Conservation (phyloP, 2,113 vertebrate species). For the Alethe diademata region DNA sequence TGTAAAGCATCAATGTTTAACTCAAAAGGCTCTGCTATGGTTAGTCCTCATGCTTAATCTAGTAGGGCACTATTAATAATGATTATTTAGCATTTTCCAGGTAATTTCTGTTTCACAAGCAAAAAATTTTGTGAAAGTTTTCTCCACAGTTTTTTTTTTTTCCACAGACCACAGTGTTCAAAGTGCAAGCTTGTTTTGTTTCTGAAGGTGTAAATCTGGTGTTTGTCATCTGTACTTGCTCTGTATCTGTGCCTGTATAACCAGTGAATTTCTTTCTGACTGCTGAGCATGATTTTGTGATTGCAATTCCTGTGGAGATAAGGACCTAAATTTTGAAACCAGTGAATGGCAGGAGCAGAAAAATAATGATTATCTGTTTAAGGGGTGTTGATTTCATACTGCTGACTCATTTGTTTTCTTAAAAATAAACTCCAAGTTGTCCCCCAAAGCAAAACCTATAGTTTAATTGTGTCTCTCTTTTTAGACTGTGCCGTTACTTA, state of each 20-base stretch:
- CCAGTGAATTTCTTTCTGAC: background rate
- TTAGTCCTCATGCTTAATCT: background rate
- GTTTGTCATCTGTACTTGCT: background rate
- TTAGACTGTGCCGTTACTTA: background rate
- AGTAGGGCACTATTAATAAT: background rate
- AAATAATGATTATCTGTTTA: conserved; percentile 14
- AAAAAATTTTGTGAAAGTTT: background rate
- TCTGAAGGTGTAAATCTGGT: background rate
- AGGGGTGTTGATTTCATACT: background rate
- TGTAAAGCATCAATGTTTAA: background rate
- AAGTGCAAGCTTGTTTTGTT: background rate
- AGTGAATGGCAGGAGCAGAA: background rate
- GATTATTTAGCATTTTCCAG: background rate
- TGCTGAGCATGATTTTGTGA: background rate
- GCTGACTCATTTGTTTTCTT: conserved; percentile 13
- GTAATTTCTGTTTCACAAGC: background rate
- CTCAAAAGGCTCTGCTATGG: background rate
- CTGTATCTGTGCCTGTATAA: background rate
- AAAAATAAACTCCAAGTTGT: background rate
- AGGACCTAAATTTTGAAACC: conserved; percentile 19
- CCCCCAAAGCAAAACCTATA: background rate
- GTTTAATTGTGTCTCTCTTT: background rate
- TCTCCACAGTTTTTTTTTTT: no score
- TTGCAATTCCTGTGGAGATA: background rate
- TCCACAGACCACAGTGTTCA: background rate